Conservation (phyloP, 2,888 invertebrate genomes). For the Cataglyphis cursor region DNA sequence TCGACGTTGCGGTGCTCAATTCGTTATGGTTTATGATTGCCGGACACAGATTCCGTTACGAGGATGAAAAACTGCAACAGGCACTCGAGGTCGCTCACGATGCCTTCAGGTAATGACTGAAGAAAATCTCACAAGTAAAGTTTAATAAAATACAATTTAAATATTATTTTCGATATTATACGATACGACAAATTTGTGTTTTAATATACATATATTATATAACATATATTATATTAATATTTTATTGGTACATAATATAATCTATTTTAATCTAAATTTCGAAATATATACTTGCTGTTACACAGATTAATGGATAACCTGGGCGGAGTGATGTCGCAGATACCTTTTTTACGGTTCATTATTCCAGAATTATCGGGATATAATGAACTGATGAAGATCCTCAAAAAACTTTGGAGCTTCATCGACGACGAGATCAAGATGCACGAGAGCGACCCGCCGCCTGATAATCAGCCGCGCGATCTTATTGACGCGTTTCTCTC, state of each 20-base stretch:
- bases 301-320: slow-evolving; percentile 89
- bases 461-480: slow-evolving; percentile 86
- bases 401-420: slow-evolving; percentile 88
- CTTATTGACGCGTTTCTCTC: slow-evolving; percentile 90
- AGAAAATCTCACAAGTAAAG: background rate
- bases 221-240: no score
- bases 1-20: slow-evolving; percentile 90
- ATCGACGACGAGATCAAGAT: slow-evolving; percentile 86
- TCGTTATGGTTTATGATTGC: slow-evolving; percentile 91
- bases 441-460: slow-evolving; percentile 77
- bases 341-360: slow-evolving; percentile 90
- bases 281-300: background rate
- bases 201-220: no score
- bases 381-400: slow-evolving; percentile 87
- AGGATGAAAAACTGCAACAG: slow-evolving; percentile 88
- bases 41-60: slow-evolving; percentile 89
- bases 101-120: slow-evolving; percentile 87
- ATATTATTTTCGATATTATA: background rate
- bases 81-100: slow-evolving; percentile 89
- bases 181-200: background rate
- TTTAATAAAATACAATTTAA: background rate
- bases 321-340: slow-evolving; percentile 91
- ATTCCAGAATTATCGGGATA: slow-evolving; percentile 90
- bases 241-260: background rate
- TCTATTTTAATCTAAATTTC: background rate